Evolutionary conservation across 2,113 vertebrate species (phyloP).

Genomic region (Oxyruncus cristatus): DNA sequence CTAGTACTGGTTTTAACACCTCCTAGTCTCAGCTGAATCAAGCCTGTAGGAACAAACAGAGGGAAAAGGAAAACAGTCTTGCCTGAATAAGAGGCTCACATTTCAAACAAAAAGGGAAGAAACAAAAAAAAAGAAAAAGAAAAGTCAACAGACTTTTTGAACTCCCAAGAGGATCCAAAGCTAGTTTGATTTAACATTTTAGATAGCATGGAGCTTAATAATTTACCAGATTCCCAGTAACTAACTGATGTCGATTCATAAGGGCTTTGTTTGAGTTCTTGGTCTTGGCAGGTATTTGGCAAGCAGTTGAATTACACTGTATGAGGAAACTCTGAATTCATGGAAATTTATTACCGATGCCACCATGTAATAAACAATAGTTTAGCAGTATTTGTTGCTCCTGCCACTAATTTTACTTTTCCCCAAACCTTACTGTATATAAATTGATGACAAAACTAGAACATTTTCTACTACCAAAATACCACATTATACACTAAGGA

Average conservation of each 20-base stretch:
- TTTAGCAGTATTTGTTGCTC: not conserved
- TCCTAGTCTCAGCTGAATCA: not conserved
- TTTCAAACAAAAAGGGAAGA: not conserved
- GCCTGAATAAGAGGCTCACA: not conserved
- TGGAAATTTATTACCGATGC: not conserved
- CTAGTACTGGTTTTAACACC: not conserved
- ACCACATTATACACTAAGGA: not conserved
- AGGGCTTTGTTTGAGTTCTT: not conserved
- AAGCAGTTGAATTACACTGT: not conserved
- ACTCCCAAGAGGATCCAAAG: not conserved
- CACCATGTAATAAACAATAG: not conserved
- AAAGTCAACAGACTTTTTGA: not conserved
- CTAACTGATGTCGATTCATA: not conserved
- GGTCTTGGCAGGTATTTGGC: not conserved
- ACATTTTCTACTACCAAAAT: not conserved
- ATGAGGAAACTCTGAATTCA: not conserved
- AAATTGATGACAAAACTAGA: not conserved
- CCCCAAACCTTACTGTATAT: not conserved
- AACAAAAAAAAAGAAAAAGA: not conserved
- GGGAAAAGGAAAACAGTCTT: not conserved
- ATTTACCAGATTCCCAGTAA: not conserved
- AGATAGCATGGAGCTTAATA: not conserved
- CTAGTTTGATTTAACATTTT: not conserved
- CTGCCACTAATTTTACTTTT: not conserved
- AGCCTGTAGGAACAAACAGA: rapidly evolving